These are phyloP conservation scores for Mesodorylaimus sp. DNA, from an alignment of 2,888 invertebrate genomes.

Conservation along the genomic window DNA sequence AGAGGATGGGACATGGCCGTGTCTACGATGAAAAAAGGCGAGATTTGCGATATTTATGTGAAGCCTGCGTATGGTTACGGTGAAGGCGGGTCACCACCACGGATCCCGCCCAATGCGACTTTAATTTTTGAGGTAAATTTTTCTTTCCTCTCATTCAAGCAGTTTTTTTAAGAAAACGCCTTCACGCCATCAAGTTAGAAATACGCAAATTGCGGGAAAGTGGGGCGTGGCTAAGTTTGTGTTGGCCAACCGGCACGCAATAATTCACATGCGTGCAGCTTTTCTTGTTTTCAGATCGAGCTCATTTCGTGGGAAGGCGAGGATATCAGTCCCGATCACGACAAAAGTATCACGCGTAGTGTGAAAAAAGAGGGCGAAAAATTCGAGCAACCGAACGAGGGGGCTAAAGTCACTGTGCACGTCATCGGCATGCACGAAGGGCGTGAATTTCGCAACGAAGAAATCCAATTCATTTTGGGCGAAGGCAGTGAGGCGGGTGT, in stretches of 20 bases:
- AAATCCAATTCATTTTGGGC: constrained; percentile 61
- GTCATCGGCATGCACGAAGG: constrained; percentile 49
- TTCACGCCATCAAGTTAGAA: too few species aligned
- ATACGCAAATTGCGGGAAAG: too few species aligned
- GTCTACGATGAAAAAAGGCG: constrained; percentile 76
- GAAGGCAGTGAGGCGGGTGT: constrained; percentile 59
- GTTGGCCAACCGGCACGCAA: too few species aligned
- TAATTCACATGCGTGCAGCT: too few species aligned
- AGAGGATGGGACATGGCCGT: constrained; percentile 88
- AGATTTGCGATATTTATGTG: constrained; percentile 52
- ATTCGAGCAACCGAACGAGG: constrained; percentile 55
- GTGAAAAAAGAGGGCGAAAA: constrained; percentile 53
- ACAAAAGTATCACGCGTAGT: constrained; percentile 58
- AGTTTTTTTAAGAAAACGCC: too few species aligned
- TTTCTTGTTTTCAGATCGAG: constrained; percentile 10
- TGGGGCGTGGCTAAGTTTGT: too few species aligned
- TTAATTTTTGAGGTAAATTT: constrained; percentile 61
- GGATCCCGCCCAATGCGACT: constrained; percentile 68
- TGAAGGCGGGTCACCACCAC: constrained; percentile 57
- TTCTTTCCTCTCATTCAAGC: constrained; percentile 13
- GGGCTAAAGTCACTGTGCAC: constrained; percentile 61
- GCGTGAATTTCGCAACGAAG: constrained; percentile 55
- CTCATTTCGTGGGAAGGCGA: constrained; percentile 37
- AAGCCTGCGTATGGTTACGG: constrained; percentile 80
- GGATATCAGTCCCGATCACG: constrained; percentile 64